phyloP scores from a whole-genome alignment of 2,888 invertebrate species.

The Drosophila vallismaia region DNA sequence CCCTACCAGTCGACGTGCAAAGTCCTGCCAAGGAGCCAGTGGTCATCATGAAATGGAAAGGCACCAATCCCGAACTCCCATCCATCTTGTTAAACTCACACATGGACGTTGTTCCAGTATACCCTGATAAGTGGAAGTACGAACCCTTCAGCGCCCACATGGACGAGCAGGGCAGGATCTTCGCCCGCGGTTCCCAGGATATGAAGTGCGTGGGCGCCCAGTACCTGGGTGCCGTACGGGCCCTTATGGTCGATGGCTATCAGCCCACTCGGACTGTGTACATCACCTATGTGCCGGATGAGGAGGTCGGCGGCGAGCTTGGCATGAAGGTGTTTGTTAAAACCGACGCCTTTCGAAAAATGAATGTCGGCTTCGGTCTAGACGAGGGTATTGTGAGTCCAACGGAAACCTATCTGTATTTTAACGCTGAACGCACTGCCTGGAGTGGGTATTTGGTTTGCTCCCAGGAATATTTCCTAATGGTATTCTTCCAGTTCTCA shows the following conservation, averaged over 20 bases:
- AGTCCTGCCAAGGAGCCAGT: slow-evolving; percentile 87
- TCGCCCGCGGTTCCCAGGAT: slow-evolving; percentile 93
- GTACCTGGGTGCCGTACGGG: slow-evolving; percentile 89
- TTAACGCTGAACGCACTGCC: slow-evolving; percentile 87
- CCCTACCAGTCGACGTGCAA: slow-evolving; percentile 87
- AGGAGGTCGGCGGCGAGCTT: slow-evolving; percentile 87
- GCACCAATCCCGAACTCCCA: slow-evolving; percentile 88
- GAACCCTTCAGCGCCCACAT: slow-evolving; percentile 95
- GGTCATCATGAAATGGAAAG: slow-evolving; percentile 91
- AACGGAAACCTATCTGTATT: slow-evolving; percentile 86
- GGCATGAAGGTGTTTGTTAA: slow-evolving; percentile 89
- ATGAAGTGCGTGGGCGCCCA: slow-evolving; percentile 93
- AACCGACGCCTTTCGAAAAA: slow-evolving; percentile 86
- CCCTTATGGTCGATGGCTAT: slow-evolving; percentile 85
- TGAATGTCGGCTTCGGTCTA: slow-evolving; percentile 90
- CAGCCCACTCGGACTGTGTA: slow-evolving; percentile 87
- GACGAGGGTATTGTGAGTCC: slow-evolving; percentile 92
- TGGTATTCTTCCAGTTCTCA: slow-evolving; percentile 84
- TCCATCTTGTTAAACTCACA: slow-evolving; percentile 93
- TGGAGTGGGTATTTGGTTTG: slow-evolving; percentile 86
- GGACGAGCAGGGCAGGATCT: slow-evolving; percentile 93
- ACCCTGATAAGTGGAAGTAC: slow-evolving; percentile 93
- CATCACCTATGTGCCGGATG: slow-evolving; percentile 87
- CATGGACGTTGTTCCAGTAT: slow-evolving; percentile 98
- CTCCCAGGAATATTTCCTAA: background rate